These are phyloP conservation scores for Coccyzus lansbergi DNA, from an alignment of 2,797 vertebrate genomes.

Conservation along the genomic window DNA sequence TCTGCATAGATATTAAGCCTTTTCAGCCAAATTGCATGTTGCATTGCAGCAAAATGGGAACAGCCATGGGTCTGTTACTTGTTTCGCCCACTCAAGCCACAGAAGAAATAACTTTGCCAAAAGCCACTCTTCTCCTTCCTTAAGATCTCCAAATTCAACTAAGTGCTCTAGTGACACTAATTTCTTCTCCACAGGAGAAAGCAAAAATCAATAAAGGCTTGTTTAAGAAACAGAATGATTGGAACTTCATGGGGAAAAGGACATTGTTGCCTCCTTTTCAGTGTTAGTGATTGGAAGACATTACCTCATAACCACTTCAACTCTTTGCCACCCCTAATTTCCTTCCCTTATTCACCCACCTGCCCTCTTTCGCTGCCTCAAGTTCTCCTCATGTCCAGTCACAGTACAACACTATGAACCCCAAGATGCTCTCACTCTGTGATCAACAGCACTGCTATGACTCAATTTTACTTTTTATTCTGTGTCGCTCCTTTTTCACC, in stretches of 20 bases:
- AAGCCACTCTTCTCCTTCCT: background rate
- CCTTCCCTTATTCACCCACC: background rate
- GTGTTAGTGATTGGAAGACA: background rate
- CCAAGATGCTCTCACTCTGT: background rate
- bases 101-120: background rate
- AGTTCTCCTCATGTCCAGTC: background rate
- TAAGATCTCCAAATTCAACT: background rate
- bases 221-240: background rate
- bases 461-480: background rate
- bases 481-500: background rate
- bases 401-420: background rate
- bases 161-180: background rate
- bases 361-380: background rate
- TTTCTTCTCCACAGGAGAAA: background rate
- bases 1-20: fast-evolving
- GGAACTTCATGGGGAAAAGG: background rate
- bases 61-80: background rate
- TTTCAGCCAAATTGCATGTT: background rate
- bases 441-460: background rate
- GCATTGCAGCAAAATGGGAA: background rate
- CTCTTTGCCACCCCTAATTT: fast-evolving
- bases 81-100: background rate
- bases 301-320: fast-evolving
- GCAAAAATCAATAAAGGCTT: background rate
- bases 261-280: background rate